A percentile compares a stretch with the other conserved stretches of the same genome.
phyloP scores from a whole-genome alignment of 2,888 invertebrate species.

The Harpagoxenus sublaevis region DNA sequence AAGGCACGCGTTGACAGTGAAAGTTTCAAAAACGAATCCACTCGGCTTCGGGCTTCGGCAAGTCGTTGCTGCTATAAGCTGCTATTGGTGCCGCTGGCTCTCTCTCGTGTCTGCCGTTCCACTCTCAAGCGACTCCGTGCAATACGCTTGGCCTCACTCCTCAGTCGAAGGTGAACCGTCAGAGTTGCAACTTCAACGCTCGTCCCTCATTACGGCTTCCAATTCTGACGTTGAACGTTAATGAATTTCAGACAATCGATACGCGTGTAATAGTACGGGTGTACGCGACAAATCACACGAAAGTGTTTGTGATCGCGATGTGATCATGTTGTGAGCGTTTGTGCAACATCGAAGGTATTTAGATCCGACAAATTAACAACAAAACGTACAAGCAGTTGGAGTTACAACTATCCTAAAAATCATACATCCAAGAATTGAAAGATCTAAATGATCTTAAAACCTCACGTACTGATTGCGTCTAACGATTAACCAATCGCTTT shows the following conservation, averaged over 20 bases:
- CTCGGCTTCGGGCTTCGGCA: constrained; percentile 35
- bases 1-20: constrained; percentile 79
- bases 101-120: constrained; percentile 64
- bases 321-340: background rate
- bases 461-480: background rate
- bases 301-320: background rate
- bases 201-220: background rate
- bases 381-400: background rate
- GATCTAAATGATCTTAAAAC: background rate
- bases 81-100: constrained; percentile 64
- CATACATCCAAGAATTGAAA: background rate
- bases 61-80: background rate
- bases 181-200: constrained; percentile 64
- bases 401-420: background rate
- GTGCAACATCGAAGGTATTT: background rate
- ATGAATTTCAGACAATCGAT: constrained; percentile 10
- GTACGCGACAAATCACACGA: background rate
- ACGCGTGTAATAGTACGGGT: background rate
- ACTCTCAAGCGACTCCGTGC: constrained; percentile 46
- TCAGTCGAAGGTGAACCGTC: constrained; percentile 82
- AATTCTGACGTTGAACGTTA: constrained; percentile 5
- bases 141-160: constrained; percentile 76
- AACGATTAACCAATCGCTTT: background rate
- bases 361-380: constrained; percentile 6
- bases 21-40: constrained; percentile 72